A percentile compares a stretch with the other conserved stretches of the same genome.
Conservation (phyloP, 2,888 invertebrate species). For the Torymus texanus region DNA sequence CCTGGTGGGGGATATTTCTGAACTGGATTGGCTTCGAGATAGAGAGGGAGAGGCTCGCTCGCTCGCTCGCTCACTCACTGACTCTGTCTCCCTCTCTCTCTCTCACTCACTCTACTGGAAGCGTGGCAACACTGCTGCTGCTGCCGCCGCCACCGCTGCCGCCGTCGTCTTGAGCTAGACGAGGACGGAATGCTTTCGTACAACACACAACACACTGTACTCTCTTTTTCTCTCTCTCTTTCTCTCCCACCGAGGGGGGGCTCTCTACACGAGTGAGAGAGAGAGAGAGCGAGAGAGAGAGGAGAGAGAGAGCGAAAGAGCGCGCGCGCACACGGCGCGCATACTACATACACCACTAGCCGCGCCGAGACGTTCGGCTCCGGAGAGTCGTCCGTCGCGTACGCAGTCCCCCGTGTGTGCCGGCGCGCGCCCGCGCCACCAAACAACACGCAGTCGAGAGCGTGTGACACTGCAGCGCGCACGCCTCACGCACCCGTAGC, state of each 20-base stretch:
- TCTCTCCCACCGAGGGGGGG: background rate
- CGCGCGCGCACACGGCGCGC: too few relatives aligned
- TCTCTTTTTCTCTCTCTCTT: constrained; percentile 7
- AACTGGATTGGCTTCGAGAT: constrained; percentile 57
- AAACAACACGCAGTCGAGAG: background rate
- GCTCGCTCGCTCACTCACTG: constrained; percentile 31
- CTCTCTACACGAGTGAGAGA: background rate
- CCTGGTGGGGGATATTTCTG: constrained; percentile 46
- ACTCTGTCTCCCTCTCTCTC: constrained; percentile 59
- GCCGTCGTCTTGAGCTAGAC: constrained; percentile 71
- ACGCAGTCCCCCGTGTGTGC: constrained; percentile 30
- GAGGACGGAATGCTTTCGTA: constrained; percentile 56
- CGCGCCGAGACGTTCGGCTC: constrained; percentile 6
- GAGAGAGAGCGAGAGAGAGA: constrained; percentile 44
- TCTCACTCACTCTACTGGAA: constrained; percentile 66
- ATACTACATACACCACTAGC: background rate
- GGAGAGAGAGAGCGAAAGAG: too few relatives aligned
- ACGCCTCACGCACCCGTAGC: constrained; percentile 2
- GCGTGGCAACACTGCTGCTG: constrained; percentile 71
- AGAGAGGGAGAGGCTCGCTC: constrained; percentile 49
- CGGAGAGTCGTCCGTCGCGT: constrained; percentile 7
- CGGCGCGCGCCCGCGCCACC: constrained; percentile 57
- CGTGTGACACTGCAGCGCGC: constrained; percentile 2
- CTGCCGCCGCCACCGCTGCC: constrained; percentile 63
- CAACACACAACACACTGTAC: constrained; percentile 54